Evolutionary conservation across 2,888 invertebrate species (phyloP), one percentile per base, ranked within the genome.

Genomic region (Iselma pallidipennis): DNA sequence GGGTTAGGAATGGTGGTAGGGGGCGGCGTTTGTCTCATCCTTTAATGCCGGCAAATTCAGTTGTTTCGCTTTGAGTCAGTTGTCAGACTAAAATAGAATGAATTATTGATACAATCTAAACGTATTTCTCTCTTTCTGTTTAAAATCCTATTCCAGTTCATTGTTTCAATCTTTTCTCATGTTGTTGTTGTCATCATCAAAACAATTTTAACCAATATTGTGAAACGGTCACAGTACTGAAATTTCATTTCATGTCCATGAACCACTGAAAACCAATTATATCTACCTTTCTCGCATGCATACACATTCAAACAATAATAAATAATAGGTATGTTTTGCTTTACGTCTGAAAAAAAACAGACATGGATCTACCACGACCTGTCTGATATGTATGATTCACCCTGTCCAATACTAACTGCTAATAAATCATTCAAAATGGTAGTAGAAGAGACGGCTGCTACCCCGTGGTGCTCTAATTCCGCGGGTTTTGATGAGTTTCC

Each of bases 401-500:
- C 63, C 70, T 65, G 69, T 67, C 70, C 70, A 71, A 69, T 69
- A 70, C 68, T 61, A 63, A 59, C 65, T 62, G 66, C 67, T 68
- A 69, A 76, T 77, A 76, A 76, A 76, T 77, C 76, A 76, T 69
- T 60, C 66, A n/a, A n/a, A n/a, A n/a, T 68, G 68, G 68, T 45
- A 23, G 21, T 12, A 23, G 12, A n/a, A n/a, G 69, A 75, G 73
- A 71, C 74, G 74, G 74, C 76, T 76, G 74, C 71, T 74, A 19
- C 69, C 72, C 68, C 68, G 71, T 74, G 74, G 71, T 72, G 76
- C 75, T 74, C 77, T 77, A 77, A 79, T 80, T 79, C 72, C 74
- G 74, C 68, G 76, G 76, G 73, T 76, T 77, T 77, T 79, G 80
- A 79, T 79, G 78, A 79, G 77, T 77, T 78, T 76, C 75, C 78